A percentile compares a stretch with the other conserved stretches of the same genome.
Evolutionary conservation across 2,888 invertebrate species (phyloP).

Genomic region (Drosophila infuscata): DNA sequence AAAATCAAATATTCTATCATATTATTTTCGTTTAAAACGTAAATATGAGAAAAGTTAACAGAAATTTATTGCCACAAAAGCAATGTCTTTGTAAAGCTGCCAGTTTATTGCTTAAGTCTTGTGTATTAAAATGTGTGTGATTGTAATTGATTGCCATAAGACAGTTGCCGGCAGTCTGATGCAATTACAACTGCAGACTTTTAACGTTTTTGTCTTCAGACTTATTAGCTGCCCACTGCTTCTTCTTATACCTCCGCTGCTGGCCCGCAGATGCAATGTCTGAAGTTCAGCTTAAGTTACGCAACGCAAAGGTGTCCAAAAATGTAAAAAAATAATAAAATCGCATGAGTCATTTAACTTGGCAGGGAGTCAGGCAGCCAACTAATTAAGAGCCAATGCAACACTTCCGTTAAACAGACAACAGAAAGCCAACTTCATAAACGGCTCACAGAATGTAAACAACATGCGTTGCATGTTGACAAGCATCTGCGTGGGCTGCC

Average conservation of each 20-base stretch:
- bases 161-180: constrained; percentile 20
- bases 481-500: constrained; percentile 61
- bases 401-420: constrained; percentile 62
- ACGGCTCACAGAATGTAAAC: constrained; percentile 43
- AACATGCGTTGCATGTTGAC: constrained; percentile 42
- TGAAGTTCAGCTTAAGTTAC: constrained; percentile 27
- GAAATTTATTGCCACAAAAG: not conserved
- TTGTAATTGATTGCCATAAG: not conserved
- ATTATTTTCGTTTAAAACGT: too few species aligned
- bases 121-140: constrained; percentile 3
- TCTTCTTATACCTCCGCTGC: not conserved
- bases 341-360: constrained; percentile 68
- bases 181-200: constrained; percentile 20
- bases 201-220: constrained; percentile 19
- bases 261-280: constrained; percentile 21
- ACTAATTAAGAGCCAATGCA: constrained; percentile 66
- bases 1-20: not conserved
- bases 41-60: too few species aligned
- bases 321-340: constrained; percentile 43
- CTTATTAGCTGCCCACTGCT: constrained; percentile 6
- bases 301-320: constrained; percentile 30
- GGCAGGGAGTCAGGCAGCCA: constrained; percentile 35
- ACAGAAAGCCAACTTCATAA: constrained; percentile 23
- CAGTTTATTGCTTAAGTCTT: constrained; percentile 23
- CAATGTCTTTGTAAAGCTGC: not conserved